Evolutionary conservation across 2,797 vertebrate genomes (phyloP).

Genomic region (Gadopsis marmoratus): DNA sequence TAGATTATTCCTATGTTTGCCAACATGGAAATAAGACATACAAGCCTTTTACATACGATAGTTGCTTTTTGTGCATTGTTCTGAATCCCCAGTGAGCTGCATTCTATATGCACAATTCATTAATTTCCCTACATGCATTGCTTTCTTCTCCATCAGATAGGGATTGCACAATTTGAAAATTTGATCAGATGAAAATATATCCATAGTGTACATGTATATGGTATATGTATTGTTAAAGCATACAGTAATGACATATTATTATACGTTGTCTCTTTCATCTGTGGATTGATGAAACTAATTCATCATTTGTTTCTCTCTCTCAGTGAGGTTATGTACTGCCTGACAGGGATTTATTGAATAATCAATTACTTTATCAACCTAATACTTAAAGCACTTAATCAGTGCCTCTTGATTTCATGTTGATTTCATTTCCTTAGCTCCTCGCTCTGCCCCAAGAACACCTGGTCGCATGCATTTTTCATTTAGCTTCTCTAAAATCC

Average conservation of each 20-base stretch:
- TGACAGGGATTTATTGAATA: conserved; percentile 91
- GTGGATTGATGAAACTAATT: conserved; percentile 81
- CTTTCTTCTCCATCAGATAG: conserved; percentile 12
- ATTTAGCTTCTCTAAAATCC: conserved; percentile 46
- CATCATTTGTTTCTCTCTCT: conserved; percentile 84
- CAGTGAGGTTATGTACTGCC: conserved; percentile 79
- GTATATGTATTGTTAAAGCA: conserved; percentile 19
- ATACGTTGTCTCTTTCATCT: conserved; percentile 50
- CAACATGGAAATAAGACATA: conserved; percentile 21
- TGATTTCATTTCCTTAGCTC: conserved; percentile 79
- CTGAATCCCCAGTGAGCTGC: not conserved
- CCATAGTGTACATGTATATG: not conserved
- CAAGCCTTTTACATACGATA: not conserved
- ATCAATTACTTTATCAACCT: conserved; percentile 94
- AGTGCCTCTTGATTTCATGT: conserved; percentile 84
- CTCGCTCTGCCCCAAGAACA: conserved; percentile 38
- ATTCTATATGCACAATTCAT: conserved; percentile 3
- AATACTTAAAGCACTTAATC: conserved; percentile 91
- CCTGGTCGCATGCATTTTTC: conserved; percentile 51
- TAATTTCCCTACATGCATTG: not conserved
- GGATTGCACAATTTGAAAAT: conserved; percentile 11
- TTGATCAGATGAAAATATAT: conserved; percentile 16
- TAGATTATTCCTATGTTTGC: conserved; percentile 42
- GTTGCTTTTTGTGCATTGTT: conserved; percentile 1
- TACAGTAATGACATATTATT: conserved; percentile 51